Evolutionary conservation across 2,113 vertebrate genomes (phyloP).

Genomic region (Entomyzon cyanotis): DNA sequence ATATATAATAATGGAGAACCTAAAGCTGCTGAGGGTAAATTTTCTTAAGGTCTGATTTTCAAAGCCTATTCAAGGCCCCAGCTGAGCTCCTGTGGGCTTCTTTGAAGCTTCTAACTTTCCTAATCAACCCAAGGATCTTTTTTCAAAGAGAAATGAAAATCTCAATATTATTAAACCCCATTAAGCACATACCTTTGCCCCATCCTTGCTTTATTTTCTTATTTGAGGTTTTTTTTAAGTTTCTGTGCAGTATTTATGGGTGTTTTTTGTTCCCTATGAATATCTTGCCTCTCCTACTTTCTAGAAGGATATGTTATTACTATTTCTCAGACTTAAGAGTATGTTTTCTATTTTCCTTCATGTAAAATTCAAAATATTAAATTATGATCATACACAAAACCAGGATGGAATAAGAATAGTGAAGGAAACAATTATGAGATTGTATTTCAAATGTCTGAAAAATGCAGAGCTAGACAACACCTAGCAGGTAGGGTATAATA

Average conservation of each 20-base stretch:
- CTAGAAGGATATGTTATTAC: not conserved
- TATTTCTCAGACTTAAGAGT: not conserved
- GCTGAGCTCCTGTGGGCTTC: not conserved
- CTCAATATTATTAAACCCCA: not conserved
- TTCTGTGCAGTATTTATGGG: not conserved
- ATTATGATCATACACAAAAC: not conserved
- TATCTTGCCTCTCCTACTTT: not conserved
- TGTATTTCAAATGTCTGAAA: not conserved
- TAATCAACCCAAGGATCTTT: not conserved
- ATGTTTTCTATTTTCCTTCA: not conserved
- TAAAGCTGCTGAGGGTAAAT: not conserved
- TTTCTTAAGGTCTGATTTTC: not conserved
- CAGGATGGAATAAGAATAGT: not conserved
- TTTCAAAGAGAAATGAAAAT: not conserved
- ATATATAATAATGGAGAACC: not conserved
- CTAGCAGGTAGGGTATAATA: not conserved
- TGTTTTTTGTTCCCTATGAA: not conserved
- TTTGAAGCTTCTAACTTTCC: conserved; percentile 30
- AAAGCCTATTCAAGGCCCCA: conserved; percentile 21
- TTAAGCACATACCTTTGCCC: not conserved
- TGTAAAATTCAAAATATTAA: not conserved
- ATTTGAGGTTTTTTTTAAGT: not conserved
- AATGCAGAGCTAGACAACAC: not conserved
- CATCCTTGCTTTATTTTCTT: not conserved
- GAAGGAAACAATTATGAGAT: not conserved